Conservation (phyloP, 2,888 invertebrate genomes). For the Pseudococcus jackbeardsleyi region DNA sequence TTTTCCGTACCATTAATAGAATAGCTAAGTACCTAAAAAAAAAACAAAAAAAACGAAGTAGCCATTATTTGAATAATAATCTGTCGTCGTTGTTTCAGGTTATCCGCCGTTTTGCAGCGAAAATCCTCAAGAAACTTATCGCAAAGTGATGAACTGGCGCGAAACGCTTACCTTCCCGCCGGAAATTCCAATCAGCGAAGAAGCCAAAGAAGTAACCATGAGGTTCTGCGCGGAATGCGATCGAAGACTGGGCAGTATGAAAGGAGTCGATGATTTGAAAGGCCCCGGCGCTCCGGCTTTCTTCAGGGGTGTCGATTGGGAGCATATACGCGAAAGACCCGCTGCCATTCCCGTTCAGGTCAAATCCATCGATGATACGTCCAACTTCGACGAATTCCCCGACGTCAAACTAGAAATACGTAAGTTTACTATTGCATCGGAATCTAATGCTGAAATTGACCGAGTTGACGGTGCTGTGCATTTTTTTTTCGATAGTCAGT, state of each 20-base stretch:
- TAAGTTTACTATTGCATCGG: slow-evolving; percentile 74
- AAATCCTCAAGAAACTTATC: slow-evolving; percentile 96
- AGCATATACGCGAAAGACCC: slow-evolving; percentile 97
- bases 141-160: slow-evolving; percentile 99
- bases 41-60: no score
- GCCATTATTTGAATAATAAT: not conserved
- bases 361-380: slow-evolving; percentile 98
- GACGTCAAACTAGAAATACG: slow-evolving; percentile 99
- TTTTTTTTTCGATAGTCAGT: no score
- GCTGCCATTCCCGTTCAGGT: slow-evolving; percentile 98
- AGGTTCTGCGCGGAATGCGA: slow-evolving; percentile 98
- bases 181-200: slow-evolving; percentile 98
- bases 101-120: slow-evolving; percentile 99
- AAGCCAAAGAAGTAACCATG: slow-evolving; percentile 94
- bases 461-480: no score
- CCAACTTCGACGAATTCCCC: slow-evolving; percentile 99
- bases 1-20: no score
- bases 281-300: slow-evolving; percentile 80
- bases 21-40: no score
- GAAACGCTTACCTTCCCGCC: slow-evolving; percentile 98
- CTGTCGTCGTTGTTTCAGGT: slow-evolving; percentile 72
- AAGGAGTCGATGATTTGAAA: slow-evolving; percentile 94
- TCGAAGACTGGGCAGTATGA: slow-evolving; percentile 81
- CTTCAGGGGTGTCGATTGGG: slow-evolving; percentile 99
- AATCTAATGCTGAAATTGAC: no score